Conservation (phyloP, 1,140 invertebrate species). For the silkworm (Bombyx mori) region DNA sequence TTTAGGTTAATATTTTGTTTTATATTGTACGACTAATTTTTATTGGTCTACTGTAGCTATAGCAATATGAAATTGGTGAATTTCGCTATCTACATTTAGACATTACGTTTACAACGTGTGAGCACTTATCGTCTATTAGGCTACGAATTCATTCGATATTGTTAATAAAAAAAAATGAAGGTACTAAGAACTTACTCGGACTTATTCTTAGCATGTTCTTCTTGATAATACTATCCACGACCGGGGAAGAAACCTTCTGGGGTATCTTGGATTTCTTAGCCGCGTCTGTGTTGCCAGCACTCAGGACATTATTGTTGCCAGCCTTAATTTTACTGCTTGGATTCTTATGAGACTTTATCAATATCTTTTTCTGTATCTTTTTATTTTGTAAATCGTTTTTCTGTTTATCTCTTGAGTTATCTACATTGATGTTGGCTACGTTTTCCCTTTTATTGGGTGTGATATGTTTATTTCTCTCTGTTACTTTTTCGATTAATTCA, state of each 20-base stretch:
- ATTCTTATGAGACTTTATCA: neutral
- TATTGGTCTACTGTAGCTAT: too few species aligned
- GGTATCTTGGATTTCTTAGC: slow-evolving; percentile 28
- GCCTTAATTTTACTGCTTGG: too few species aligned
- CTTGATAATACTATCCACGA: slow-evolving; percentile 14
- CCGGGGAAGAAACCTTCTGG: slow-evolving; percentile 18
- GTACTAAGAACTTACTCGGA: slow-evolving; percentile 29
- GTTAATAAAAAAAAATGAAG: too few species aligned
- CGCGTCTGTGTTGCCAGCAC: neutral
- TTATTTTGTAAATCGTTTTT: neutral
- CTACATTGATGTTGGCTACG: neutral
- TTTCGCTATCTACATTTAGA: too few species aligned
- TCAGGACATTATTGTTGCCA: too few species aligned
- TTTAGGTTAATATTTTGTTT: too few species aligned
- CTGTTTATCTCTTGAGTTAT: neutral
- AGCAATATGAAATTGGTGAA: too few species aligned
- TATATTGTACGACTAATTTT: too few species aligned
- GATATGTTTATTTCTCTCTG: neutral
- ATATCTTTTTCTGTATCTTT: slow-evolving; percentile 11
- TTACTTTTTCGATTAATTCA: slow-evolving; percentile 1
- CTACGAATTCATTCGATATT: too few species aligned
- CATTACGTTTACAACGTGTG: too few species aligned
- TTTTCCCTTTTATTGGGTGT: neutral
- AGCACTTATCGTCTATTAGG: too few species aligned
- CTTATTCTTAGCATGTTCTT: slow-evolving; percentile 29